phyloP scores from a whole-genome alignment of 2,888 invertebrate genomes.

The Lochmaea capreae region DNA sequence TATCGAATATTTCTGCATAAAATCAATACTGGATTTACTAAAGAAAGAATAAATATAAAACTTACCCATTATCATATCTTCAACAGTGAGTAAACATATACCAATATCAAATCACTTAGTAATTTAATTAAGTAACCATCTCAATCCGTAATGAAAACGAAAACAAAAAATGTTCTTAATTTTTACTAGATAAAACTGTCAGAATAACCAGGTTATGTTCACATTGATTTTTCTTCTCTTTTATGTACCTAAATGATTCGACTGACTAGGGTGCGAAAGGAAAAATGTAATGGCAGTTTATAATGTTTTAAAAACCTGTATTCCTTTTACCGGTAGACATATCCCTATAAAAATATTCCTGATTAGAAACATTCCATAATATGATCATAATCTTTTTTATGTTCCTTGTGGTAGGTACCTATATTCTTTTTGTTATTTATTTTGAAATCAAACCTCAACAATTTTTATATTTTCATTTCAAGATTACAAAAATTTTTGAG shows the following conservation, averaged over 20 bases:
- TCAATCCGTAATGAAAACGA: slow-evolving; percentile 20
- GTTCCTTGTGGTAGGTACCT: too few species aligned
- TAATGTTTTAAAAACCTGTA: too few species aligned
- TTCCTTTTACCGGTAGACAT: too few species aligned
- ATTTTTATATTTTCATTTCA: too few species aligned
- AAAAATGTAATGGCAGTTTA: too few species aligned
- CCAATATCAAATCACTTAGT: slow-evolving; percentile 7
- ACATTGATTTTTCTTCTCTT: slow-evolving; percentile 19
- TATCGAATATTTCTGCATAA: slow-evolving; percentile 1
- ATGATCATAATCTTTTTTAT: too few species aligned
- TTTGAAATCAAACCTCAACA: too few species aligned
- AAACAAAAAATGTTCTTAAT: slow-evolving; percentile 1
- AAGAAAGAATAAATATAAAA: slow-evolving; percentile 1
- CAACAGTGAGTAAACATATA: not conserved
- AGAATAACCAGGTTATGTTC: slow-evolving; percentile 21
- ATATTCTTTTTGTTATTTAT: too few species aligned
- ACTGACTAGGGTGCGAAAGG: not conserved
- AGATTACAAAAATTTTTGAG: not conserved
- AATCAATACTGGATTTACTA: slow-evolving; percentile 3
- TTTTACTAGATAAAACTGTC: not conserved
- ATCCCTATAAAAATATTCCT: too few species aligned
- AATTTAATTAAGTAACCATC: slow-evolving; percentile 32
- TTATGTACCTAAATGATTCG: not conserved
- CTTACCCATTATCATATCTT: slow-evolving; percentile 18
- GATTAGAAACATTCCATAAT: too few species aligned